phyloP scores from a whole-genome alignment of 2,888 invertebrate genomes.

The Yponomeuta sedellus region DNA sequence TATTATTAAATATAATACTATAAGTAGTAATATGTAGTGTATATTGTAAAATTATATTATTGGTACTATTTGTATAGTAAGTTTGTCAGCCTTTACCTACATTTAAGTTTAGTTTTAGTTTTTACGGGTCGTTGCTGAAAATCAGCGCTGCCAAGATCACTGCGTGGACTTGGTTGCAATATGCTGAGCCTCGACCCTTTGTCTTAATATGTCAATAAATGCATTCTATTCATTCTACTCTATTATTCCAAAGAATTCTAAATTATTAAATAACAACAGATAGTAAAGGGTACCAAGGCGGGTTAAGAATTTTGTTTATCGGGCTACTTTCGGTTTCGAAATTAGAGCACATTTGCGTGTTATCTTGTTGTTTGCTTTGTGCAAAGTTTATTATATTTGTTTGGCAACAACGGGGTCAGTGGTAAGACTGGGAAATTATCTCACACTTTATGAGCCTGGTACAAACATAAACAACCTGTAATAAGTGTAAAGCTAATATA shows the following conservation, averaged over 20 bases:
- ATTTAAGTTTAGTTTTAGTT: no score
- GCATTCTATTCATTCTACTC: no score
- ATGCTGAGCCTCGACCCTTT: no score
- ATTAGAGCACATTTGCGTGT: neutral
- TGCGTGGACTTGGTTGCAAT: no score
- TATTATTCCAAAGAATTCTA: neutral
- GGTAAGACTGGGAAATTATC: neutral
- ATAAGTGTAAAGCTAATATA: neutral
- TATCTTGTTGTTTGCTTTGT: conserved; percentile 1
- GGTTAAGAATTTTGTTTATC: neutral
- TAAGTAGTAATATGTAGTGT: no score
- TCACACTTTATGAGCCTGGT: neutral
- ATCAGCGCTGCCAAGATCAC: no score
- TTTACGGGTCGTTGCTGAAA: no score
- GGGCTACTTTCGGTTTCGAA: neutral
- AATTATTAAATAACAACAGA: neutral
- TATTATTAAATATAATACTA: no score
- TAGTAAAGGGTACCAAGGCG: neutral
- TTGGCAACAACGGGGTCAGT: neutral
- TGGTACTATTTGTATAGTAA: no score
- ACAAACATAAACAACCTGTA: neutral
- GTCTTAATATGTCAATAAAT: no score
- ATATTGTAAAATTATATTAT: no score
- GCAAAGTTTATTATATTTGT: neutral
- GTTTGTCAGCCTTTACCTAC: no score